A percentile compares a stretch with the other conserved stretches of the same genome.
Evolutionary conservation across 1,140 invertebrate genomes (phyloP).

Genomic region (Drosophila melanica): DNA sequence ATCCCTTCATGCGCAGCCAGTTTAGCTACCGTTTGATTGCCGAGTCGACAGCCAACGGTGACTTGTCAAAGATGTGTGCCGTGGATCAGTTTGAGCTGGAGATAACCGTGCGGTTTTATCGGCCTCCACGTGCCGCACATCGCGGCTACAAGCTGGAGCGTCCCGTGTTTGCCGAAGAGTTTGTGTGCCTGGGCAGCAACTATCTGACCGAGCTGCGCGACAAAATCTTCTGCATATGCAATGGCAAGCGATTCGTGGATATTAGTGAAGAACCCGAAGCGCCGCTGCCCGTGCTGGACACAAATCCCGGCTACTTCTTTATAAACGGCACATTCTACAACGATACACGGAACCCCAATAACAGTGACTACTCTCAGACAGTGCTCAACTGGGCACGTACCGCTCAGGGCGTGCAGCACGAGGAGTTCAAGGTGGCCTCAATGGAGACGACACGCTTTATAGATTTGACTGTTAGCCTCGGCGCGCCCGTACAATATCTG

Average conservation of each 20-base stretch:
- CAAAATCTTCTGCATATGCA: constrained; percentile 88
- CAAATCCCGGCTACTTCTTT: constrained; percentile 88
- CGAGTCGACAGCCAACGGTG: neutral
- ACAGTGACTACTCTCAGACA: constrained; percentile 87
- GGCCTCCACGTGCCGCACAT: constrained; percentile 77
- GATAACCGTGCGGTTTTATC: constrained; percentile 84
- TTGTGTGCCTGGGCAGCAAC: constrained; percentile 87
- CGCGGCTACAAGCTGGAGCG: constrained; percentile 65
- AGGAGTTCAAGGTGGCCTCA: constrained; percentile 84
- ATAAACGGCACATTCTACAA: constrained; percentile 92
- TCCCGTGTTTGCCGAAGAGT: constrained; percentile 85
- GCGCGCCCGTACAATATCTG: constrained; percentile 90
- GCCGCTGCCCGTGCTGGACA: constrained; percentile 84
- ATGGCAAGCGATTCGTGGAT: constrained; percentile 87
- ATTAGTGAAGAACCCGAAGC: constrained; percentile 86
- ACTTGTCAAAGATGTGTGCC: constrained; percentile 7
- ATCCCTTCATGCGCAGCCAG: constrained; percentile 51
- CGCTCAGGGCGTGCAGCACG: constrained; percentile 84
- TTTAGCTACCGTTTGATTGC: constrained; percentile 46
- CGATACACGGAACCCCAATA: constrained; percentile 86
- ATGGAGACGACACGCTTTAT: constrained; percentile 88
- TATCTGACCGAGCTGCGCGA: constrained; percentile 88
- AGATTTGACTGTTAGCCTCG: constrained; percentile 88
- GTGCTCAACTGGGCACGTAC: constrained; percentile 88
- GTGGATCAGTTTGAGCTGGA: constrained; percentile 66